Percentiles rank a stretch among this genome's conserved stretches.
Evolutionary conservation across 2,888 invertebrate species (phyloP).

Genomic region (Ernsta delagoae): DNA sequence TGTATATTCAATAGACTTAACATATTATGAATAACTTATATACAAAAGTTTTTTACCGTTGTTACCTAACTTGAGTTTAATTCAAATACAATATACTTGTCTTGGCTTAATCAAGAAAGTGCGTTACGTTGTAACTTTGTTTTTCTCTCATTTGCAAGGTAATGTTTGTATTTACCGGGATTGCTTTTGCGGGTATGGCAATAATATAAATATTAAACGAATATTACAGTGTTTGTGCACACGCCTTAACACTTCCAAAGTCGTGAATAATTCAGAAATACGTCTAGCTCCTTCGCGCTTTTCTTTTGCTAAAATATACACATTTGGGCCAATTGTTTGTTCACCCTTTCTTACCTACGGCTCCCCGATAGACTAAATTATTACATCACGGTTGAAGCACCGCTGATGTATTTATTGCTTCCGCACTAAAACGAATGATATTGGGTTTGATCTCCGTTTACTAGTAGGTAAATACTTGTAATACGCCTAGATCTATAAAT

Average conservation of each 20-base stretch:
- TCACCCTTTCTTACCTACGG: constrained; percentile 23
- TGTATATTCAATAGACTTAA: too few relatives aligned
- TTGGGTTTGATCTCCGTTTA: background rate
- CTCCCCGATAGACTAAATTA: constrained; percentile 25
- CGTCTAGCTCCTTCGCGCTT: constrained; percentile 34
- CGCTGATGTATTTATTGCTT: constrained; percentile 20
- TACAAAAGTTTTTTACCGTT: background rate
- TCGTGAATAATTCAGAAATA: constrained; percentile 73
- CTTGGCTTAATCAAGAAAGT: constrained; percentile 54
- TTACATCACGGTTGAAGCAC: constrained; percentile 20
- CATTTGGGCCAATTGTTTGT: constrained; percentile 32
- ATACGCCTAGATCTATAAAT: background rate
- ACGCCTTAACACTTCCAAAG: constrained; percentile 68
- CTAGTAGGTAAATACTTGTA: background rate
- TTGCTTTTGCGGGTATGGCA: constrained; percentile 61
- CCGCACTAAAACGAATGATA: constrained; percentile 14
- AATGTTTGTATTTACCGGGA: constrained; percentile 58
- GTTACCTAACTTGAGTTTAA: background rate
- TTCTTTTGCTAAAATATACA: constrained; percentile 29
- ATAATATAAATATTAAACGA: constrained; percentile 77
- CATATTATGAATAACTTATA: too few relatives aligned
- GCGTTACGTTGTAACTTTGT: constrained; percentile 52
- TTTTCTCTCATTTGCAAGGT: constrained; percentile 55
- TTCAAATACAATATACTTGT: background rate
- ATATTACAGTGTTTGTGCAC: constrained; percentile 72